A percentile compares a stretch with the other conserved stretches of the same genome.
These are phyloP conservation scores for Diachasmimorpha longicaudata DNA, from an alignment of 1,140 invertebrate genomes.

Conservation along the genomic window DNA sequence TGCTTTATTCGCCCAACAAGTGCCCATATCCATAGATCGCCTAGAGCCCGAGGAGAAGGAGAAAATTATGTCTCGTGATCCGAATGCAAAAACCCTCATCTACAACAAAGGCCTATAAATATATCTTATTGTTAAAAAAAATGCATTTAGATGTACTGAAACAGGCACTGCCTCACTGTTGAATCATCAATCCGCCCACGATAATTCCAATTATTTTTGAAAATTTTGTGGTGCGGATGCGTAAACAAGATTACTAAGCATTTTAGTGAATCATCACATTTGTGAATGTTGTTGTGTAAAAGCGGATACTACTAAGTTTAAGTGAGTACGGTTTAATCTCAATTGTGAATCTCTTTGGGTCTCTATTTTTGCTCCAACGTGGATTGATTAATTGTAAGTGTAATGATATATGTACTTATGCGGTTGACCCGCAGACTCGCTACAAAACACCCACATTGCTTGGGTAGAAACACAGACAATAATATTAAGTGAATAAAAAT, in stretches of 20 bases:
- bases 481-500: background rate
- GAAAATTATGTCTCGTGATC: conserved; percentile 56
- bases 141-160: background rate
- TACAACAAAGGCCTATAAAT: conserved; percentile 70
- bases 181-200: background rate
- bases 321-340: background rate
- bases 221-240: background rate
- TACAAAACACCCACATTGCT: background rate
- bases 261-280: background rate
- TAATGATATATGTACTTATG: background rate
- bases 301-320: background rate
- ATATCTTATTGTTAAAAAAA: background rate
- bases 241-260: background rate
- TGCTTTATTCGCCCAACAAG: conserved; percentile 80
- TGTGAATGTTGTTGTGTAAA: background rate
- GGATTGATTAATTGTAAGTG: background rate
- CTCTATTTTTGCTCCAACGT: background rate
- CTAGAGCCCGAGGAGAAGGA: conserved; percentile 68
- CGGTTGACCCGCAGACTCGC: background rate
- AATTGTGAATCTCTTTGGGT: background rate
- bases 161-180: background rate
- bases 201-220: background rate
- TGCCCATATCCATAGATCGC: conserved; percentile 64
- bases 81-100: conserved; percentile 61
- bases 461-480: conserved; percentile 1